Evolutionary conservation across 2,888 invertebrate genomes (phyloP).

Genomic region (Orthosia gracilis): DNA sequence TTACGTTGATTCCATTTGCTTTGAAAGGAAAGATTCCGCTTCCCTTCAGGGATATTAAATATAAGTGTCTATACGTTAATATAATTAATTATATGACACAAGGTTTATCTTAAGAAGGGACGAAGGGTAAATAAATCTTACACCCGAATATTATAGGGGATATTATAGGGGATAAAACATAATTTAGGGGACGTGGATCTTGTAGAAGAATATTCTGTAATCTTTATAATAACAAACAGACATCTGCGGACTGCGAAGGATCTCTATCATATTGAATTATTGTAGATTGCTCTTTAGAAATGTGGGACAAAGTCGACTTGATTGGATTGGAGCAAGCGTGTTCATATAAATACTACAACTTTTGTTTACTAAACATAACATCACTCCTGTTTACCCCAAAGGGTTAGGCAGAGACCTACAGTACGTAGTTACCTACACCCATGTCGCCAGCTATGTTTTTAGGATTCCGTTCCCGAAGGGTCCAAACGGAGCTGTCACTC

Average conservation of each 20-base stretch:
- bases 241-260: neutral
- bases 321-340: conserved; percentile 28
- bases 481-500: too few relatives aligned
- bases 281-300: conserved; percentile 37
- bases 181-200: conserved; percentile 16
- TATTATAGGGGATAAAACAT: neutral
- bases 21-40: conserved; percentile 64
- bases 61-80: conserved; percentile 35
- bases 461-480: too few relatives aligned
- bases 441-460: too few relatives aligned
- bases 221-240: conserved; percentile 48
- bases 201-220: conserved; percentile 26
- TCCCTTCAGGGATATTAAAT: conserved; percentile 33
- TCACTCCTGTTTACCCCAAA: too few relatives aligned
- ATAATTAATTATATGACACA: conserved; percentile 27
- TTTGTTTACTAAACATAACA: too few relatives aligned
- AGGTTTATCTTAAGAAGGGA: conserved; percentile 9
- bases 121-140: conserved; percentile 3
- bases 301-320: conserved; percentile 36
- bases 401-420: too few relatives aligned
- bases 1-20: conserved; percentile 73
- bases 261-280: conserved; percentile 19
- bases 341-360: conserved; percentile 14
- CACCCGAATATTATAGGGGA: too few relatives aligned
- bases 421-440: too few relatives aligned